phyloP scores from a whole-genome alignment of 2,888 invertebrate species.

The Elysia crispata region DNA sequence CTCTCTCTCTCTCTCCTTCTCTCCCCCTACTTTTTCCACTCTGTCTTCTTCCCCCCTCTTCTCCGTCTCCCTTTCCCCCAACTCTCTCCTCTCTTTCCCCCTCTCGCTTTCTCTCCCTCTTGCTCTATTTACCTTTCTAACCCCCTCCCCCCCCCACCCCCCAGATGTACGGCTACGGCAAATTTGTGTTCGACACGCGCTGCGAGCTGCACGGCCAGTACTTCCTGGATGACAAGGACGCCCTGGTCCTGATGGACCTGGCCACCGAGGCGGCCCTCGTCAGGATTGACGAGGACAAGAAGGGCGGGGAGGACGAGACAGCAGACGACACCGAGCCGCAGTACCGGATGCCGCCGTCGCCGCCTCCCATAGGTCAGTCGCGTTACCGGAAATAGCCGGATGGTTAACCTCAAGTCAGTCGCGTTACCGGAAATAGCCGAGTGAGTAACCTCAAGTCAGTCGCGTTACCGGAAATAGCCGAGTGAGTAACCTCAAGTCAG shows the following conservation, averaged over 20 bases:
- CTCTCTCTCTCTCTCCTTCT: slow-evolving; percentile 20
- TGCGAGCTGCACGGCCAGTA: slow-evolving; percentile 44
- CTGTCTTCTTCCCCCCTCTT: slow-evolving; percentile 9
- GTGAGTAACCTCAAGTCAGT: no score
- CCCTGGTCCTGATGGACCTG: slow-evolving; percentile 31
- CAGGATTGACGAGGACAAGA: slow-evolving; percentile 1
- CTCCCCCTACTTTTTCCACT: slow-evolving; percentile 14
- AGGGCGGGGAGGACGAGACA: slow-evolving; percentile 17
- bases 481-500: no score
- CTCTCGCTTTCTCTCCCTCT: no score
- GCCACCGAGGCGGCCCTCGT: slow-evolving; percentile 38
- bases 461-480: no score
- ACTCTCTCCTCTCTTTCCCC: no score
- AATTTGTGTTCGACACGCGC: slow-evolving; percentile 42
- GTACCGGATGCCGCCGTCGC: slow-evolving; percentile 36
- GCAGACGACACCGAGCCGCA: slow-evolving; percentile 18
- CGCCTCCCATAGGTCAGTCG: slow-evolving; percentile 38
- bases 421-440: no score
- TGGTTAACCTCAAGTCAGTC: no score
- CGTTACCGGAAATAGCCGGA: no score
- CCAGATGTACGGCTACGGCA: slow-evolving; percentile 43
- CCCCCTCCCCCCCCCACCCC: neutral
- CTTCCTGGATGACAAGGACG: slow-evolving; percentile 32
- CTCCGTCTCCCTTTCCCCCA: no score
- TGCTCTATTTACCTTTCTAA: slow-evolving; percentile 32